Evolutionary conservation across 2,888 invertebrate species (phyloP), one percentile per base, ranked within the genome.

Genomic region (Cyaniris semiargus): DNA sequence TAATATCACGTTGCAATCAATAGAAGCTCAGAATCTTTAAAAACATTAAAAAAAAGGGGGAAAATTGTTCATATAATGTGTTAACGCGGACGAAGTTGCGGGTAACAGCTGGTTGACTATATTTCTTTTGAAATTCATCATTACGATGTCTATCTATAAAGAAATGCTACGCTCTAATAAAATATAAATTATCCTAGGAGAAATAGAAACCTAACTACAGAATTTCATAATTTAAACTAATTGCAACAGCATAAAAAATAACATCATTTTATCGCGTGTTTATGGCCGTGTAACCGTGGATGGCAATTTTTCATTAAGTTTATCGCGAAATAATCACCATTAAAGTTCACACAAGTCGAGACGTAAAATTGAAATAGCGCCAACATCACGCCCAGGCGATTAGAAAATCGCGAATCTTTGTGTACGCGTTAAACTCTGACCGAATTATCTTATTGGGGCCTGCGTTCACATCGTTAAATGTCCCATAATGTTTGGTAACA

Each of bases 401-500:
- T 92, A 90, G 88, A 84, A 89, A 88, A 84, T 85, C 79, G 80
- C 81, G 81, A 80, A 92, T 91, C 92, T 93, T 94, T 94, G 93
- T 94, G 86, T 89, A 84, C 91, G 90, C 84, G 88, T 93, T 93
- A 94, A 94, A 94, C 89, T 94, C 89, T 94, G 93, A 94, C 93
- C 92, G 93, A 93, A 89, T 94, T 92, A 93, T 86, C 87, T 85
- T 86, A 81, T 82, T 82, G 83, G 83, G 83, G 85, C 86, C 85
- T 84, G 85, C 81, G 89, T 93, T 93, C 93, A 89, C 93, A 92
- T 94, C 93, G 92, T 94, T 89, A 93, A 93, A 90, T 89, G 87
- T 90, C 90, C 90, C 87, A 93, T 94, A 91, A 93, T 91, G 92
- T 94, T 93, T 93, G 92, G 90, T 83, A 92, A 94, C 93, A 94